A percentile compares a stretch with the other conserved stretches of the same genome.
phyloP scores from a whole-genome alignment of 2,888 invertebrate species.

The Epiblema foenella region DNA sequence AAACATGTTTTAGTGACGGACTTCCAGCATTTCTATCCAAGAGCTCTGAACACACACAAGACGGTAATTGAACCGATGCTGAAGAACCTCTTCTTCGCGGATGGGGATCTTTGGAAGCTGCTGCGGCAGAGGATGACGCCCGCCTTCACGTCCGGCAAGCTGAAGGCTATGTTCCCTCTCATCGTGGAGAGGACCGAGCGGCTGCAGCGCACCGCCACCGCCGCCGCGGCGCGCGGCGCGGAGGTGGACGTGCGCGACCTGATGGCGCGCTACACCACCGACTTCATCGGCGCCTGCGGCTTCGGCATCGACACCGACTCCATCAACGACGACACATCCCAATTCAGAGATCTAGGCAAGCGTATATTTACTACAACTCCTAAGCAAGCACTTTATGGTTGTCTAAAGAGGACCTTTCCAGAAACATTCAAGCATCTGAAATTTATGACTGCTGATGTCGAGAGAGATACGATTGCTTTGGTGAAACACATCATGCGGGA shows the following conservation, averaged over 20 bases:
- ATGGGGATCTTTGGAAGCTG: slow-evolving; percentile 45
- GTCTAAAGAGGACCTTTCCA: background rate
- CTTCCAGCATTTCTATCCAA: slow-evolving; percentile 33
- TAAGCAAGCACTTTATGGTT: background rate
- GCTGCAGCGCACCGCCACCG: background rate
- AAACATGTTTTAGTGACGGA: background rate
- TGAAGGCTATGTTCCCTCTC: background rate
- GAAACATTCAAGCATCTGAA: background rate
- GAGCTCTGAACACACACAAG: slow-evolving; percentile 43
- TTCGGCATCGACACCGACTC: slow-evolving; percentile 45
- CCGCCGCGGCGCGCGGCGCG: background rate
- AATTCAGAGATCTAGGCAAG: background rate
- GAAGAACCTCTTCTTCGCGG: slow-evolving; percentile 45
- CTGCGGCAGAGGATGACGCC: slow-evolving; percentile 45
- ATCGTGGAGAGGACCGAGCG: background rate
- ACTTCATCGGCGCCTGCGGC: slow-evolving; percentile 45
- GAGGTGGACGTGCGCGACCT: slow-evolving; percentile 32
- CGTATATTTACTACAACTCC: background rate
- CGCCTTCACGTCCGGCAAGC: slow-evolving; percentile 43
- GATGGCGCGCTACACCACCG: slow-evolving; percentile 45
- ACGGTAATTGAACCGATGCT: slow-evolving; percentile 43
- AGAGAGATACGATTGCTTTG: slow-evolving; percentile 2
- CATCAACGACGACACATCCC: slow-evolving; percentile 30
- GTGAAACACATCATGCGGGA: background rate
- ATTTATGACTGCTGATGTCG: background rate